Evolutionary conservation across 1,140 invertebrate genomes (phyloP).

Genomic region (Tetramorium parvispinum): DNA sequence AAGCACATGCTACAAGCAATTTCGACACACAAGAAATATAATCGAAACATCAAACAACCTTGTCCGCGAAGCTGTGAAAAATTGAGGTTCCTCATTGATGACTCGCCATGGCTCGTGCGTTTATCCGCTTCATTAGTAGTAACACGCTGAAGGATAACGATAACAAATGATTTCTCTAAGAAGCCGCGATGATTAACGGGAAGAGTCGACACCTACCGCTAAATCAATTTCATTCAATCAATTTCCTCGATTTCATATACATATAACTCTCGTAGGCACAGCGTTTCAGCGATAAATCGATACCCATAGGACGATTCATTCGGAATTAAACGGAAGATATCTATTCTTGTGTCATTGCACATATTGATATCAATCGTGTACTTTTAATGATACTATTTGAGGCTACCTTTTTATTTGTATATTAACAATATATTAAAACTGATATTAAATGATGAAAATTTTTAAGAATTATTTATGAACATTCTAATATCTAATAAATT

Average conservation of each 20-base stretch:
- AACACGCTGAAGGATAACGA: slow-evolving; percentile 61
- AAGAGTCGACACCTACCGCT: slow-evolving; percentile 39
- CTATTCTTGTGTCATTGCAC: not conserved
- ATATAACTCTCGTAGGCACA: not conserved
- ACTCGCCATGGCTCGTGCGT: not conserved
- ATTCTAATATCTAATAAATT: not conserved
- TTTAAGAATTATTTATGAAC: not conserved
- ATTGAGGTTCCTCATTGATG: slow-evolving; percentile 19
- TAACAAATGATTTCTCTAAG: slow-evolving; percentile 65
- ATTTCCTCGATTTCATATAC: not conserved
- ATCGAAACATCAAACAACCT: slow-evolving; percentile 31
- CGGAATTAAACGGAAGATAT: slow-evolving; percentile 12
- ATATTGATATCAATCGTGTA: not conserved
- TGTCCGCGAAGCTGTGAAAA: slow-evolving; percentile 24
- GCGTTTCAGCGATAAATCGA: slow-evolving; percentile 28
- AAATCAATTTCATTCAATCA: slow-evolving; percentile 68
- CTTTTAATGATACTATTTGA: not conserved
- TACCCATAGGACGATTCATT: not conserved
- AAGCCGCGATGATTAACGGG: slow-evolving; percentile 63
- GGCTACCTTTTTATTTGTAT: not conserved
- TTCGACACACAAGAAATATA: slow-evolving; percentile 12
- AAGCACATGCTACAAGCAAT: not conserved
- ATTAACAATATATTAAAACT: not conserved
- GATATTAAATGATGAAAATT: not conserved
- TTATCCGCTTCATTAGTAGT: slow-evolving; percentile 55